phyloP scores from a whole-genome alignment of 2,797 vertebrate genomes.

The Artibeus lituratus region DNA sequence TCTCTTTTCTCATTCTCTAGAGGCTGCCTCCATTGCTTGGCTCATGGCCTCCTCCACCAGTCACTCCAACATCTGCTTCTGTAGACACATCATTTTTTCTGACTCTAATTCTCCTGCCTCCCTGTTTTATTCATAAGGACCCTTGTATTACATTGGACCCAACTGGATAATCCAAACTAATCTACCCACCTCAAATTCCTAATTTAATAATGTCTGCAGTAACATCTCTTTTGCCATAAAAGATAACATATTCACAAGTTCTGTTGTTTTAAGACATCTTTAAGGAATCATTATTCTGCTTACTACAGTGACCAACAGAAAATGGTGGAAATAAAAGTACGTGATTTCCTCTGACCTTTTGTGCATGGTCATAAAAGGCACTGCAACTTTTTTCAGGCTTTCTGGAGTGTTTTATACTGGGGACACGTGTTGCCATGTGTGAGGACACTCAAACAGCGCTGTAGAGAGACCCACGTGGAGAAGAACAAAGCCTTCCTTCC shows the following conservation, averaged over 20 bases:
- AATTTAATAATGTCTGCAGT: background rate
- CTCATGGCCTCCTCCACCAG: background rate
- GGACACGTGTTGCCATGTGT: background rate
- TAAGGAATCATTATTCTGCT: background rate
- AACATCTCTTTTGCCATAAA: background rate
- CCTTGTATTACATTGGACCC: background rate
- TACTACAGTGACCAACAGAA: background rate
- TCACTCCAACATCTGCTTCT: background rate
- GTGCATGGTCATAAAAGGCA: background rate
- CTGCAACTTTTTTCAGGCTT: background rate
- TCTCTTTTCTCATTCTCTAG: background rate
- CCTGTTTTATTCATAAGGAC: background rate
- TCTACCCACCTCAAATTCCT: background rate
- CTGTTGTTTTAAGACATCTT: background rate
- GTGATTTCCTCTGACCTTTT: background rate
- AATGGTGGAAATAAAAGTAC: background rate
- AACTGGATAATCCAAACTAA: background rate
- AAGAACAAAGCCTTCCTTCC: background rate
- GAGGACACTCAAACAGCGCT: background rate
- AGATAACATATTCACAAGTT: background rate
- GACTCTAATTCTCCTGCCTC: background rate
- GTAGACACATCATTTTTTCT: background rate
- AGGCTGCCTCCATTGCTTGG: background rate
- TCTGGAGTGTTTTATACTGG: background rate
- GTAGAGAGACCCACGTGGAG: background rate